These are phyloP conservation scores for Gallinago stenura DNA, from an alignment of 2,797 vertebrate genomes.

Conservation along the genomic window DNA sequence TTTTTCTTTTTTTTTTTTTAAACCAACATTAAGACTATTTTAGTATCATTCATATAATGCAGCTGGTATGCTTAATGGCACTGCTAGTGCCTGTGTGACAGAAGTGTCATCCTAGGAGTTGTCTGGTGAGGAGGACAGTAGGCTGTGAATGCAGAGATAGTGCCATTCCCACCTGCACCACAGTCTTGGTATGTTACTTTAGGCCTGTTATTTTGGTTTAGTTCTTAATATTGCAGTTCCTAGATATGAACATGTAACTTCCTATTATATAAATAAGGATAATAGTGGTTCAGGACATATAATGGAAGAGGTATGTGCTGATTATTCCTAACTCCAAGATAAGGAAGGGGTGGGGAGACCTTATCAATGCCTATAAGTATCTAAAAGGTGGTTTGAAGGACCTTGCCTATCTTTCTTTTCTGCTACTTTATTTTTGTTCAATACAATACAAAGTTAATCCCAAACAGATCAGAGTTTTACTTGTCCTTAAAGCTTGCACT, in stretches of 20 bases:
- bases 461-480: background rate
- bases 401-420: background rate
- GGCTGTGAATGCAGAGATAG: background rate
- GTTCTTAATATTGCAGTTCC: background rate
- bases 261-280: background rate
- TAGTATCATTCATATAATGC: background rate
- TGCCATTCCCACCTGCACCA: background rate
- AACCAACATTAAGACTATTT: background rate
- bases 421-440: background rate
- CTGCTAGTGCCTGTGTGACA: background rate
- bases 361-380: too few relatives aligned
- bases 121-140: background rate
- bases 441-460: background rate
- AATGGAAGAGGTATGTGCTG: background rate
- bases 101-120: background rate
- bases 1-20: background rate
- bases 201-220: background rate
- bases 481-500: background rate
- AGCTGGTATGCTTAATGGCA: background rate
- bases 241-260: background rate
- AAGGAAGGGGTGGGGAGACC: background rate
- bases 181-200: background rate
- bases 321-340: background rate
- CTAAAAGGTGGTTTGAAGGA: too few relatives aligned
- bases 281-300: background rate